Base-by-base conservation (phyloP, 1,140 invertebrate species). In the Dolichoris vasculosae region DNA sequence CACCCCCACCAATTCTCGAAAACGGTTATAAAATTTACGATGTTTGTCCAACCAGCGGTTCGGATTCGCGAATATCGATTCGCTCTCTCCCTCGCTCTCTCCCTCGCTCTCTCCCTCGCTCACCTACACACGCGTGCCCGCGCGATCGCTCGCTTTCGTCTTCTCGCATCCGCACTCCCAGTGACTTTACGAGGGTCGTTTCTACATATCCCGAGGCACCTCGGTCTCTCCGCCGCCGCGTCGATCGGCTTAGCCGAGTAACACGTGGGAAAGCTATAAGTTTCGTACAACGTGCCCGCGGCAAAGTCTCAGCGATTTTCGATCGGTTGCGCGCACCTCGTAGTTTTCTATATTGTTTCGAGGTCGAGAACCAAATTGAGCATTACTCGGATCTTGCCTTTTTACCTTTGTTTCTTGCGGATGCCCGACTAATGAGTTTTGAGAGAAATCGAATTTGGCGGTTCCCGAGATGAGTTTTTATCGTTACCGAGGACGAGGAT, bases 11-110 rank as follows among this genome's bases (percentile, higher is more conserved):
- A 40, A 30, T 81, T 81, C 80, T 30, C 32, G 48, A 81, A 86
- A 46, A 38, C 40, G 78, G 71, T 82, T 87, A 77, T 81, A 80
- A 76, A 87, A 82, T 84, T 84, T 84, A 87, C 83, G 64, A 84
- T 87, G 55, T 81, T 80, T 82, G 80, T 55, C 67, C 40, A 67
- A 23, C 23, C 55, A 26, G 55, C 48, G 20, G 48, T 17, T 26
- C 55, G 23, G 6, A 7, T 7, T 46, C 43, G 43, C 43, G 13
- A 46, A 46, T 46, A 7, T 46, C 43, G 6, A 46, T 13, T 13
- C 43, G 6, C 43, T 6, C 43, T 7, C 43, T 46, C 43, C 43
- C 43, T 46, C 43, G 43, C 43, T 7, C 43, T 46, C 43, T 46
- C 43, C 43, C 43, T 46, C 43, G 6, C 43, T 46, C 43, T 46